Percentiles rank a stretch among this genome's conserved stretches.
Conservation (phyloP, 2,888 invertebrate species). For the Heliconius charithonia region DNA sequence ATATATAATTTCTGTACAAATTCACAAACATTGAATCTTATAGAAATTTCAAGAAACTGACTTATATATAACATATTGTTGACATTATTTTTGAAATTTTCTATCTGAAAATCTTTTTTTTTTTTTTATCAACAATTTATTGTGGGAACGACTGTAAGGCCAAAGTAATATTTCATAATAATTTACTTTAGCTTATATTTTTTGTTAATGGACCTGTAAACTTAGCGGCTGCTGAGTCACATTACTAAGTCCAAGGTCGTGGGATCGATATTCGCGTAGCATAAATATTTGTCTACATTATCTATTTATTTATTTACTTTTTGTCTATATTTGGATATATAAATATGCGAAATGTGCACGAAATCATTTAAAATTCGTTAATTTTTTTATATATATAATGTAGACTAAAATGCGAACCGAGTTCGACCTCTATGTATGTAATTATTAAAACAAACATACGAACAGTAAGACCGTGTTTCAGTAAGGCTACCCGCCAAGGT, state of each 20-base stretch:
- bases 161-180: neutral
- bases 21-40: too few relatives aligned
- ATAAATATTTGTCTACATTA: neutral
- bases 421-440: neutral
- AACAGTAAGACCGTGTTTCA: neutral
- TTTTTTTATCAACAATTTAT: neutral
- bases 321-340: too few relatives aligned
- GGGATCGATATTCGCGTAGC: neutral
- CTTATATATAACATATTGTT: too few relatives aligned
- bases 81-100: too few relatives aligned
- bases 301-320: neutral
- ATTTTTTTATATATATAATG: neutral
- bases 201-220: neutral
- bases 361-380: too few relatives aligned
- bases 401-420: neutral
- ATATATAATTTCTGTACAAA: too few relatives aligned
- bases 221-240: neutral
- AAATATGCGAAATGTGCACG: too few relatives aligned
- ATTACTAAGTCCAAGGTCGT: too few relatives aligned
- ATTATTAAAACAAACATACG: neutral
- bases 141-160: neutral
- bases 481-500: slow-evolving; percentile 15
- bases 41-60: too few relatives aligned
- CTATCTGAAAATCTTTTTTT: neutral
- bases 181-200: neutral